These are phyloP conservation scores for Lypha dubia DNA, from an alignment of 2,888 invertebrate species.

Conservation along the genomic window DNA sequence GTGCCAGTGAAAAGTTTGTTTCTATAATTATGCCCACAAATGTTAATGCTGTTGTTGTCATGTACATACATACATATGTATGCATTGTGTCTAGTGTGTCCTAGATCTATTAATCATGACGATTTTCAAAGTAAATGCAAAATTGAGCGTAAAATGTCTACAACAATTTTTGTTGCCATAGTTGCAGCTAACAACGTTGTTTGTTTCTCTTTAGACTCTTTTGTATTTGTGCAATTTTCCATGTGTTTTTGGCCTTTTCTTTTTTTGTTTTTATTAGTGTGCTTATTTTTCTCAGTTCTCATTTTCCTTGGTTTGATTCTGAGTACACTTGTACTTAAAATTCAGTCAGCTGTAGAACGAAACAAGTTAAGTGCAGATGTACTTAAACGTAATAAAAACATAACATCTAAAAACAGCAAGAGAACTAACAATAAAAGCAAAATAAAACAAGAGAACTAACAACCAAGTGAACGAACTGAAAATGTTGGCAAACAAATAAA, in stretches of 20 bases:
- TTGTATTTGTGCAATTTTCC: slow-evolving; percentile 32
- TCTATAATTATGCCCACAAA: too few relatives aligned
- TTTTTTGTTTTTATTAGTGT: slow-evolving; percentile 20
- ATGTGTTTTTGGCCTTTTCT: slow-evolving; percentile 20
- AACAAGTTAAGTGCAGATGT: slow-evolving; percentile 76
- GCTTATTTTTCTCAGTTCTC: slow-evolving; percentile 3
- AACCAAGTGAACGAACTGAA: slow-evolving; percentile 77
- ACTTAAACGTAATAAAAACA: slow-evolving; percentile 67
- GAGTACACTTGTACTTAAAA: slow-evolving; percentile 77
- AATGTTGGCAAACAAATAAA: slow-evolving; percentile 21
- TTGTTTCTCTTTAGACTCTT: slow-evolving; percentile 22
- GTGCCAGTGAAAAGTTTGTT: too few relatives aligned
- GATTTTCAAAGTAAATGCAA: background rate
- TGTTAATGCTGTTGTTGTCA: background rate
- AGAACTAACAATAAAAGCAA: slow-evolving; percentile 6
- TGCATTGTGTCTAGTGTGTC: background rate
- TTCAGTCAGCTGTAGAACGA: slow-evolving; percentile 32
- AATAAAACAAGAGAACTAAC: slow-evolving; percentile 10
- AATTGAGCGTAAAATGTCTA: background rate
- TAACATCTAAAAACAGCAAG: slow-evolving; percentile 12
- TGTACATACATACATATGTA: background rate
- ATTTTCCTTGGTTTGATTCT: slow-evolving; percentile 23
- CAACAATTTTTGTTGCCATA: slow-evolving; percentile 26
- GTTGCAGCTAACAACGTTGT: slow-evolving; percentile 40
- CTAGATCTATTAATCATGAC: background rate